Base-by-base conservation (phyloP, 2,113 vertebrate species). In the Psettodes erumei region DNA sequence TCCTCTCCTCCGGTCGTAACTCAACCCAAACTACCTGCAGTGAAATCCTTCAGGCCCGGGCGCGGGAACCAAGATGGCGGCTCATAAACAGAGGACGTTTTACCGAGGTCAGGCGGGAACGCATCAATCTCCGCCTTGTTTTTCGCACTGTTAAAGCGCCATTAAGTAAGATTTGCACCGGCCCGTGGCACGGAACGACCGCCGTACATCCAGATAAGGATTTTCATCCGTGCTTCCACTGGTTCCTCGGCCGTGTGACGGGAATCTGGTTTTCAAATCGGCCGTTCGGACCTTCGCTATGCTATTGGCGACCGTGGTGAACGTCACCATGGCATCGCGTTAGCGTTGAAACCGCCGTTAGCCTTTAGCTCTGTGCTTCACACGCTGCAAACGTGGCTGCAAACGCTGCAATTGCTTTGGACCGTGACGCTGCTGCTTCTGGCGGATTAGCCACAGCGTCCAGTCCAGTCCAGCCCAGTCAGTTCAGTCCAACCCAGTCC, bases 41-140 rank as follows among this genome's bases (percentile, higher is more conserved):
- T 54, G 60, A 71, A 70, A 70, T 63, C 77, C 53, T 58, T 77
- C 68, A 27, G 6, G 5, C 47, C 58, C 16, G 38, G 4, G 18
- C 38, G 2, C 2, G 28, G 45, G 45, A 59, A 54, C 59, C 6
- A 66, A 75, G 51, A 65, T 12, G 64, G 38, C 11, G 1, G 54
- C 19, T 58, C 42, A 0, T 67, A 54, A 71, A 64, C 63, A 60
- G 37, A 47, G 47, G 71, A 79, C 15, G 0, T 62, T 58, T 82
- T 28, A 35, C 51, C 35, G 68, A 75, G 75, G 61, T 71, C 65
- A 19, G 23, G 13, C 16, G 12, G 62, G 40, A 16, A 19, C 18
- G 21, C 38, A 73, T 83, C 38, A 70, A 77, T 77, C 72, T 67
- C 56, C n/a, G 58, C 19, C 71, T 63, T 70, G 73, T 74, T 77